These are phyloP conservation scores for Chaetodon trifasciatus DNA, from an alignment of 2,797 vertebrate genomes.

Conservation along the genomic window DNA sequence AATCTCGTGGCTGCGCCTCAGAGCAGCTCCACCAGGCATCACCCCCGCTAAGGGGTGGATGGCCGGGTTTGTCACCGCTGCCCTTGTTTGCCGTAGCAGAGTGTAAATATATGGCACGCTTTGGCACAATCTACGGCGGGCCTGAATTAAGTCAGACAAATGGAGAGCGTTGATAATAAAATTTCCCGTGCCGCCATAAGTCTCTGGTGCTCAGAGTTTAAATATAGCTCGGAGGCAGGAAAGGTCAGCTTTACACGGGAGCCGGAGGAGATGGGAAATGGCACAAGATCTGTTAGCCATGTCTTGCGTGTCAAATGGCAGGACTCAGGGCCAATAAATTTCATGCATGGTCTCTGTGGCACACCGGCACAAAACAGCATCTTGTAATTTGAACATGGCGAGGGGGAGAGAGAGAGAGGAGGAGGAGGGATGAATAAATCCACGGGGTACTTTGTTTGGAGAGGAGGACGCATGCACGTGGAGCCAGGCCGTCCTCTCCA, in stretches of 20 bases:
- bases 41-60: conserved; percentile 50
- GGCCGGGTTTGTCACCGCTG: conserved; percentile 51
- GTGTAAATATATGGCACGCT: conserved; percentile 67
- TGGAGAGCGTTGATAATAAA: conserved; percentile 78
- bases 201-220: conserved; percentile 76
- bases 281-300: conserved; percentile 74
- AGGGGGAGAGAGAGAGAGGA: conserved; percentile 18
- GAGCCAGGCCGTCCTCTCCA: too few relatives aligned
- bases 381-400: conserved; percentile 57
- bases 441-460: conserved; percentile 24
- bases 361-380: conserved; percentile 55
- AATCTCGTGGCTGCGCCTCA: conserved; percentile 23
- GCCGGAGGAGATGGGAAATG: conserved; percentile 70
- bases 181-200: conserved; percentile 73
- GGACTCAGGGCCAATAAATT: conserved; percentile 70
- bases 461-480: neutral
- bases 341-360: conserved; percentile 62
- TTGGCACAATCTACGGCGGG: conserved; percentile 57
- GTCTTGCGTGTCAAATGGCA: conserved; percentile 73
- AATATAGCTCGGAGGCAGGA: conserved; percentile 81
- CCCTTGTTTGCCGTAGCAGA: conserved; percentile 69
- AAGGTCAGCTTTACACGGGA: conserved; percentile 77
- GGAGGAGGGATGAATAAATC: conserved; percentile 38
- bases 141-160: conserved; percentile 81
- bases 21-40: conserved; percentile 29